These are phyloP conservation scores for Dipodomys stephensi DNA, from an alignment of 2,113 vertebrate genomes.

Conservation along the genomic window DNA sequence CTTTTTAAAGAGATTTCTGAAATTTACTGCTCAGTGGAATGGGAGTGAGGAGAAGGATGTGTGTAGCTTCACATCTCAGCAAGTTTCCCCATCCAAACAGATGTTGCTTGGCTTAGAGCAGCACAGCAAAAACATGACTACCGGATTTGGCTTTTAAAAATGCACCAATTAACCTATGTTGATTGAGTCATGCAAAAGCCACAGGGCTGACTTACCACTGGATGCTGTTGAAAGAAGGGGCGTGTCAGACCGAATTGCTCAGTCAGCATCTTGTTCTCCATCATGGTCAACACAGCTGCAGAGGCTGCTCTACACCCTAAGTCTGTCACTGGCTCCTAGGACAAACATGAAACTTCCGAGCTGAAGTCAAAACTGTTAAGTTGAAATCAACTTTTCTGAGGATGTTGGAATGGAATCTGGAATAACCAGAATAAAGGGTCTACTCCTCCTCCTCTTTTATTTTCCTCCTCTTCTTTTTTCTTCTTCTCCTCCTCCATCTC, in stretches of 20 bases:
- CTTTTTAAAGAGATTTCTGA: conserved; percentile 23
- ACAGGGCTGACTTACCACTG: not conserved
- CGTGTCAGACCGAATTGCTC: not conserved
- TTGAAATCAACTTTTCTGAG: not conserved
- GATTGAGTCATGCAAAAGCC: conserved; percentile 36
- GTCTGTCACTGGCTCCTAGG: not conserved
- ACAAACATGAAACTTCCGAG: not conserved
- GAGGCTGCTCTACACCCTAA: not conserved
- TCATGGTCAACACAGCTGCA: not conserved
- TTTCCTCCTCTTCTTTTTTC: not conserved
- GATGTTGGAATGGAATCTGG: fast-evolving
- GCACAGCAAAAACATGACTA: conserved; percentile 25
- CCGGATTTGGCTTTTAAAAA: conserved; percentile 24
- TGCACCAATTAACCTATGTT: conserved; percentile 28
- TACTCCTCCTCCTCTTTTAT: not conserved
- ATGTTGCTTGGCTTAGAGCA: conserved; percentile 35
- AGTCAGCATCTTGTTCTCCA: not conserved
- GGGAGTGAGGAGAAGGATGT: too few relatives aligned
- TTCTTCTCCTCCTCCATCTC: not conserved
- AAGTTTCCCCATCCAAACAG: conserved; percentile 42
- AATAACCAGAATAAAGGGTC: not conserved
- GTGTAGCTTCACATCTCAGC: conserved; percentile 18
- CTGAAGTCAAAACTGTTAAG: too few relatives aligned
- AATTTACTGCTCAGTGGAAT: not conserved
- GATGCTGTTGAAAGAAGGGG: not conserved